Conservation (phyloP, 2,888 invertebrate genomes). For the Pristionchus exspectatus region DNA sequence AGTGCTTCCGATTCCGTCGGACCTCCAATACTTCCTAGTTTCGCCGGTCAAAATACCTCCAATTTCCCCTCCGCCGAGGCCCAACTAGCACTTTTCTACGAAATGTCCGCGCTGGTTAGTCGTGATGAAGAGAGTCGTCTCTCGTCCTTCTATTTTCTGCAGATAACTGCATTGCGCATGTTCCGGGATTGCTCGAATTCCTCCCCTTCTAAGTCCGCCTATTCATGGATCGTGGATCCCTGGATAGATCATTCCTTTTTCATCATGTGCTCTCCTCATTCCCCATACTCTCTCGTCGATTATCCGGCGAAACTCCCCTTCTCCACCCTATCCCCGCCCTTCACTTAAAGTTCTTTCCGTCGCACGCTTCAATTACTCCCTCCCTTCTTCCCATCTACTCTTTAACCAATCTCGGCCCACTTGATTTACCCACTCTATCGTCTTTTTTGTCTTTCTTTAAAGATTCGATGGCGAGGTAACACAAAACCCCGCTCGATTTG, state of each 20-base stretch:
- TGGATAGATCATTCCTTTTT: not conserved
- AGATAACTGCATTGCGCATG: conserved; percentile 12
- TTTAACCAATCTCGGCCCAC: conserved; percentile 29
- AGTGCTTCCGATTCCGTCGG: not conserved
- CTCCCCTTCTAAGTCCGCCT: not conserved
- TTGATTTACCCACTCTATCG: conserved; percentile 8
- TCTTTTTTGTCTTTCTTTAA: not conserved
- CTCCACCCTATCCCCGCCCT: not conserved
- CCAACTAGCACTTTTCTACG: not conserved
- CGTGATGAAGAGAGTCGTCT: not conserved
- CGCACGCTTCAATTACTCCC: conserved; percentile 45
- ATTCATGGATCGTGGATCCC: not conserved
- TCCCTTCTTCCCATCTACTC: not conserved
- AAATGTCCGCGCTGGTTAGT: conserved; percentile 16
- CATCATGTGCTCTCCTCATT: not conserved
- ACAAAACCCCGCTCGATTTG: not conserved
- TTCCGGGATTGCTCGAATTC: not conserved
- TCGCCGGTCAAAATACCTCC: not conserved
- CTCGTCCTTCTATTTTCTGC: not conserved
- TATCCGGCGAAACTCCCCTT: not conserved
- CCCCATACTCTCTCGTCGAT: not conserved
- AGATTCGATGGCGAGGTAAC: not conserved
- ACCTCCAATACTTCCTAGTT: not conserved
- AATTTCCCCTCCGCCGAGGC: not conserved
- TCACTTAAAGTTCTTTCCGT: conserved; percentile 41